phyloP scores from a whole-genome alignment of 2,888 invertebrate genomes.

The Griposia aprilina region DNA sequence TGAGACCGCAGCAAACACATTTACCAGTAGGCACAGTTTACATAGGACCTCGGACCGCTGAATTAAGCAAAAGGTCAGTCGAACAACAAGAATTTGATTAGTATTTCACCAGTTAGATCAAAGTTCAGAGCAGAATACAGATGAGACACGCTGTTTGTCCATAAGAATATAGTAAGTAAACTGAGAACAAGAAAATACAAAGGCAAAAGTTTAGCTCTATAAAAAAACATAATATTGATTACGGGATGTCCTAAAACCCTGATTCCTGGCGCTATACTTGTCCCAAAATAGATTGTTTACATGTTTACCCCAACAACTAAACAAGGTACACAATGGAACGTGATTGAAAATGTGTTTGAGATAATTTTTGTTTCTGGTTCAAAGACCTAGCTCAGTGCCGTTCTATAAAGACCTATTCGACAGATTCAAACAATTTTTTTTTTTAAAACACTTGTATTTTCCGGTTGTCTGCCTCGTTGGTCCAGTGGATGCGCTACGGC shows the following conservation, averaged over 20 bases:
- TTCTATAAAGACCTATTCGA: background rate
- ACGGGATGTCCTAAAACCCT: conserved; percentile 33
- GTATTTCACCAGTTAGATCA: conserved; percentile 71
- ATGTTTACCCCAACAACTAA: conserved; percentile 44
- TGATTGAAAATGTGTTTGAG: conserved; percentile 58
- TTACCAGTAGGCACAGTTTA: conserved; percentile 71
- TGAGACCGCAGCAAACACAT: conserved; percentile 68
- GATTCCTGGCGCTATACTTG: conserved; percentile 22
- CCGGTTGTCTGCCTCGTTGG: background rate
- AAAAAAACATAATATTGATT: conserved; percentile 16
- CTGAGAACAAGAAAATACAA: conserved; percentile 10
- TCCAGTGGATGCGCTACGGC: too few species aligned
- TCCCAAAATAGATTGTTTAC: conserved; percentile 51
- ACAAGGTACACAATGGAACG: conserved; percentile 61
- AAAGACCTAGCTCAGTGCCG: background rate
- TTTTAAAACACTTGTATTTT: too few species aligned
- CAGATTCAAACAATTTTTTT: background rate
- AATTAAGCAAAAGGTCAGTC: conserved; percentile 73
- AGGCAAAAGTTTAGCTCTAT: background rate
- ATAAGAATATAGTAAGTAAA: conserved; percentile 25
- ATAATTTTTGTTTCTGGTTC: conserved; percentile 35
- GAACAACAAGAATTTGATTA: conserved; percentile 78
- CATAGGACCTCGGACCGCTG: conserved; percentile 73
- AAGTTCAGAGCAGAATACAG: conserved; percentile 68
- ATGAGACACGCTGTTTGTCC: conserved; percentile 61